These are phyloP conservation scores for Cephalopholis sonnerati DNA, from an alignment of 2,113 vertebrate species.

Conservation along the genomic window DNA sequence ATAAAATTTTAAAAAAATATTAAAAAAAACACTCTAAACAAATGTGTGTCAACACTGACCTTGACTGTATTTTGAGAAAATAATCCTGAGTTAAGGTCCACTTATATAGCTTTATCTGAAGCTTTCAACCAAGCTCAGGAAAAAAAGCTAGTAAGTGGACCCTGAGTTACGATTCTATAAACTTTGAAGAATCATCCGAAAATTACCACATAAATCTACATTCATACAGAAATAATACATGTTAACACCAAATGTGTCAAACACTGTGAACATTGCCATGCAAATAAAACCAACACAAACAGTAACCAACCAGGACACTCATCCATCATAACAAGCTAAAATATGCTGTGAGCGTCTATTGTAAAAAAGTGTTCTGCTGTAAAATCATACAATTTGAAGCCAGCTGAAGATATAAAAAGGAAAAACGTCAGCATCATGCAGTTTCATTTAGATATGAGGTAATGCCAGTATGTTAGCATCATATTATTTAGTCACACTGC, in stretches of 20 bases:
- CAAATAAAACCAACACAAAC: conserved; percentile 22
- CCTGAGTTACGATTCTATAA: too few relatives aligned
- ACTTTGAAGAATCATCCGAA: background rate
- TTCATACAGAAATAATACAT: background rate
- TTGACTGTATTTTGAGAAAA: background rate
- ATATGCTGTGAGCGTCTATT: too few relatives aligned
- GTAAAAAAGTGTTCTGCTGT: too few relatives aligned
- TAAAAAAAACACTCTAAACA: background rate
- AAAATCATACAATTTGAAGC: background rate
- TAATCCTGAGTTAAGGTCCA: background rate
- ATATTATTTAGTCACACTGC: conserved; percentile 14
- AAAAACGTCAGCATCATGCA: background rate
- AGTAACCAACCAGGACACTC: conserved; percentile 29
- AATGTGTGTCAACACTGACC: background rate
- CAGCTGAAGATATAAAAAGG: background rate
- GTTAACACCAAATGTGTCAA: background rate
- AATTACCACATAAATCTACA: background rate
- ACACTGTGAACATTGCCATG: conserved; percentile 6
- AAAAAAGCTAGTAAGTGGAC: too few relatives aligned
- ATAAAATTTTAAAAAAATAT: too few relatives aligned
- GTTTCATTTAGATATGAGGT: background rate
- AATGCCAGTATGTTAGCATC: conserved; percentile 3
- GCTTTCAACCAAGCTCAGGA: background rate
- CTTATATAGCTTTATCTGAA: background rate
- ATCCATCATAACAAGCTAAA: too few relatives aligned